These are phyloP conservation scores for Phrixothrix hirtus DNA, from an alignment of 2,888 invertebrate species.

Conservation along the genomic window DNA sequence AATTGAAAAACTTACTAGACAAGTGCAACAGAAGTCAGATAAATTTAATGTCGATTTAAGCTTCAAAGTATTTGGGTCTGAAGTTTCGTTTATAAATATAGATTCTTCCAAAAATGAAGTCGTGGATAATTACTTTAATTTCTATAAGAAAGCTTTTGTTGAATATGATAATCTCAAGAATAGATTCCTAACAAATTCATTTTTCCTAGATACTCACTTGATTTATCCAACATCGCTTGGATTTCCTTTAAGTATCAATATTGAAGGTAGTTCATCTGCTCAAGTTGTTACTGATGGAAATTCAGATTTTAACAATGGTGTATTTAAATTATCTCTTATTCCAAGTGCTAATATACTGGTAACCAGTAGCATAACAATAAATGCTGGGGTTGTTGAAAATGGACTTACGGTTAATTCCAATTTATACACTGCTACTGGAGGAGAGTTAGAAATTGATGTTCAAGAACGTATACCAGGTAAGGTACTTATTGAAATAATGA, in stretches of 20 bases:
- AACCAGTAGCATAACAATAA: slow-evolving; percentile 65
- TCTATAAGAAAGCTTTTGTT: no score
- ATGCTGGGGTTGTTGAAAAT: slow-evolving; percentile 69
- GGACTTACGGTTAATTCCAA: slow-evolving; percentile 77
- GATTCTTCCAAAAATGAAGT: slow-evolving; percentile 50
- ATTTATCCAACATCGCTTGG: slow-evolving; percentile 85
- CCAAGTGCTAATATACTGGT: slow-evolving; percentile 74
- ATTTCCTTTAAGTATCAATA: slow-evolving; percentile 74
- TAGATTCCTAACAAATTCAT: slow-evolving; percentile 66
- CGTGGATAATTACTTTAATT: no score
- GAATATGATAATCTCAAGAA: slow-evolving; percentile 71
- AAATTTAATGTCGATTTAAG: slow-evolving; percentile 76
- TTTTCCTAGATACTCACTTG: slow-evolving; percentile 79
- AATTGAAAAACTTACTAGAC: slow-evolving; percentile 56
- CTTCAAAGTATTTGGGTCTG: slow-evolving; percentile 85
- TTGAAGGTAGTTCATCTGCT: slow-evolving; percentile 74
- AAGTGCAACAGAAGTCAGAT: slow-evolving; percentile 55
- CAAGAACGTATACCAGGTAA: slow-evolving; percentile 41
- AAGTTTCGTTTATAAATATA: slow-evolving; percentile 73
- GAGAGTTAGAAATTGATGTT: slow-evolving; percentile 67
- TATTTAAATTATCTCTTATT: slow-evolving; percentile 70
- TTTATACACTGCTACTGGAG: slow-evolving; percentile 78
- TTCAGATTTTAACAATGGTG: slow-evolving; percentile 69
- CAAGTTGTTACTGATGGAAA: slow-evolving; percentile 73
- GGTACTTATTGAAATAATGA: not conserved